A percentile compares a stretch with the other conserved stretches of the same genome.
phyloP scores from a whole-genome alignment of 2,888 invertebrate genomes.

The Ennomos quercinarius region DNA sequence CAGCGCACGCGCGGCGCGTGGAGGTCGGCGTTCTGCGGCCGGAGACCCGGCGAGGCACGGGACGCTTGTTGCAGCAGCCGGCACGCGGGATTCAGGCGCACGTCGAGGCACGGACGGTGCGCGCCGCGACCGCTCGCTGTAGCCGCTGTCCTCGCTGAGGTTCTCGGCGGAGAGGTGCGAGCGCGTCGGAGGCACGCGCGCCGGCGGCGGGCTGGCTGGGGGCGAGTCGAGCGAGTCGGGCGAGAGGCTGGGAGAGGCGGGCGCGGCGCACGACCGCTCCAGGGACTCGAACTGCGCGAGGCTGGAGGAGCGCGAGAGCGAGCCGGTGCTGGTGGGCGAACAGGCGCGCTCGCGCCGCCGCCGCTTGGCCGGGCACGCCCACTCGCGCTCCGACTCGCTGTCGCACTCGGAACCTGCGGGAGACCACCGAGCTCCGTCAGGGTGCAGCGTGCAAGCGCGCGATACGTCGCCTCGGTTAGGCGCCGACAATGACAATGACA shows the following conservation, averaged over 20 bases:
- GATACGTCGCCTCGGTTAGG: conserved; percentile 55
- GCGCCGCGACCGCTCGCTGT: conserved; percentile 86
- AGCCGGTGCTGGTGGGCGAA: conserved; percentile 79
- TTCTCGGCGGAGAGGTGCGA: conserved; percentile 90
- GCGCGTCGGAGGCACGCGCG: conserved; percentile 63
- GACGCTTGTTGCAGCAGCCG: conserved; percentile 71
- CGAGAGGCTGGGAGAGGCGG: conserved; percentile 73
- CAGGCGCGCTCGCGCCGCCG: conserved; percentile 86
- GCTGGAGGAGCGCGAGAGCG: conserved; percentile 92
- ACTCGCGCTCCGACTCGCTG: conserved; percentile 90
- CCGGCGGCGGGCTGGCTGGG: conserved; percentile 70
- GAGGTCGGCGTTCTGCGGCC: conserved; percentile 66
- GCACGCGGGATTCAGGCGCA: conserved; percentile 61
- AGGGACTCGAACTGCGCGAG: conserved; percentile 94
- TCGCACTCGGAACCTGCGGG: conserved; percentile 82
- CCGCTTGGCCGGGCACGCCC: conserved; percentile 90
- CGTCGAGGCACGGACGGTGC: conserved; percentile 64
- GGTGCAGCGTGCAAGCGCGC: conserved; percentile 21
- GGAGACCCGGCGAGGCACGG: conserved; percentile 69
- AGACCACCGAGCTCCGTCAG: conserved; percentile 40
- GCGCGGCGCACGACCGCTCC: conserved; percentile 86
- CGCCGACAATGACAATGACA: conserved; percentile 80
- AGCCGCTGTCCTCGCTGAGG: conserved; percentile 92
- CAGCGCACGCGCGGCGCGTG: conserved; percentile 75
- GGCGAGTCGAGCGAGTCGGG: conserved; percentile 81